phyloP scores from a whole-genome alignment of 2,888 invertebrate species.

The Falcaria lacertinaria region DNA sequence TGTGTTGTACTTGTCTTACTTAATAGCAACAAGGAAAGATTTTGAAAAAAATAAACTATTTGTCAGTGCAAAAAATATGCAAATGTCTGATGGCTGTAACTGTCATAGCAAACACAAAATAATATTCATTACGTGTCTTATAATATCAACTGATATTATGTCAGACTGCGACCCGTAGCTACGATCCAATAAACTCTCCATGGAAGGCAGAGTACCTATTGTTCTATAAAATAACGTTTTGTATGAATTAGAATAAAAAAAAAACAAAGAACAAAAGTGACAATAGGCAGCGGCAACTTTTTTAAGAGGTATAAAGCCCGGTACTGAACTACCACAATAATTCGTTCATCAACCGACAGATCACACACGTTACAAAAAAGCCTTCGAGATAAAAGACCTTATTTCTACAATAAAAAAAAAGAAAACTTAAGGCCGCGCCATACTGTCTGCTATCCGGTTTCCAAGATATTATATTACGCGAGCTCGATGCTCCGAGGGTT shows the following conservation, averaged over 20 bases:
- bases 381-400: constrained; percentile 59
- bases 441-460: constrained; percentile 79
- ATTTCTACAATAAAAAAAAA: constrained; percentile 53
- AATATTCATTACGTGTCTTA: no score
- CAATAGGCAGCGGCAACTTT: neutral
- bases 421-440: constrained; percentile 73
- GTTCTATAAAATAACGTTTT: no score
- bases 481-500: constrained; percentile 55
- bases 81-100: no score
- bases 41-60: no score
- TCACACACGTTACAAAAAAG: constrained; percentile 66
- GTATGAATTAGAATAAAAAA: neutral
- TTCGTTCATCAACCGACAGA: constrained; percentile 52
- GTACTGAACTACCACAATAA: constrained; percentile 46
- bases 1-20: no score
- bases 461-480: constrained; percentile 68
- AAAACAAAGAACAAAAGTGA: neutral
- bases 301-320: neutral
- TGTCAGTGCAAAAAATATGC: no score
- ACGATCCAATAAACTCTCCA: no score
- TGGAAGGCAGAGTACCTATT: no score
- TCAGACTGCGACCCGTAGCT: no score
- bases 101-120: no score
- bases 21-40: no score
- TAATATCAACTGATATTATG: no score